Percentiles rank a stretch among this genome's conserved stretches.
These are phyloP conservation scores for Enteromius trimaculatus DNA, from an alignment of 2,797 vertebrate genomes.

Conservation along the genomic window DNA sequence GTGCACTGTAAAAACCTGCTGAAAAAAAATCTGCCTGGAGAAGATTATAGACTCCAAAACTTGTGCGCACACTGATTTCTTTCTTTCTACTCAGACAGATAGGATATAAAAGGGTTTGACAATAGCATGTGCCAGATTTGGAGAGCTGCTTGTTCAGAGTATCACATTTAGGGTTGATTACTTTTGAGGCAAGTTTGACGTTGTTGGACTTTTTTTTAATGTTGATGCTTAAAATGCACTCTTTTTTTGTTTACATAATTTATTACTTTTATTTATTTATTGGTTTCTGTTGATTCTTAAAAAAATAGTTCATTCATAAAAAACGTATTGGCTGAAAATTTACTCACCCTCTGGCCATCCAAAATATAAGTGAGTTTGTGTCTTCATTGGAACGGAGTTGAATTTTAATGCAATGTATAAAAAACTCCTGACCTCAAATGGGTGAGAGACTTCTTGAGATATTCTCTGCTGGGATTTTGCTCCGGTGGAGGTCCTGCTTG, in stretches of 20 bases:
- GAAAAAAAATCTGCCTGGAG: background rate
- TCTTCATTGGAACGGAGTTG: background rate
- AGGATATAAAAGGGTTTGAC: conserved; percentile 7
- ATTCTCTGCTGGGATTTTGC: conserved; percentile 17
- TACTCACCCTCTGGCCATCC: no score
- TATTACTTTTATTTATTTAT: background rate
- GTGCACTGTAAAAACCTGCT: conserved; percentile 7
- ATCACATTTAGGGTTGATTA: background rate
- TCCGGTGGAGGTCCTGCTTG: background rate
- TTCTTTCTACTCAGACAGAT: background rate
- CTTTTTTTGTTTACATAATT: background rate
- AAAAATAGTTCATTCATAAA: no score
- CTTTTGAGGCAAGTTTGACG: background rate
- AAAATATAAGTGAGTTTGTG: no score
- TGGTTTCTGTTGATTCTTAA: background rate
- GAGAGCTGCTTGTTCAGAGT: background rate
- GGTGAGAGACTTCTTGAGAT: background rate
- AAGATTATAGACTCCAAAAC: conserved; percentile 15
- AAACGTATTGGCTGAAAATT: no score
- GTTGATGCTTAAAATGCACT: background rate
- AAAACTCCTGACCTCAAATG: background rate
- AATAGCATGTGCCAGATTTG: background rate
- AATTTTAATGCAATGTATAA: conserved; percentile 6
- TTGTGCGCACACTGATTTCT: background rate
- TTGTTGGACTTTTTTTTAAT: background rate